Conservation (phyloP, 2,797 vertebrate species). For the Periparus ater region DNA sequence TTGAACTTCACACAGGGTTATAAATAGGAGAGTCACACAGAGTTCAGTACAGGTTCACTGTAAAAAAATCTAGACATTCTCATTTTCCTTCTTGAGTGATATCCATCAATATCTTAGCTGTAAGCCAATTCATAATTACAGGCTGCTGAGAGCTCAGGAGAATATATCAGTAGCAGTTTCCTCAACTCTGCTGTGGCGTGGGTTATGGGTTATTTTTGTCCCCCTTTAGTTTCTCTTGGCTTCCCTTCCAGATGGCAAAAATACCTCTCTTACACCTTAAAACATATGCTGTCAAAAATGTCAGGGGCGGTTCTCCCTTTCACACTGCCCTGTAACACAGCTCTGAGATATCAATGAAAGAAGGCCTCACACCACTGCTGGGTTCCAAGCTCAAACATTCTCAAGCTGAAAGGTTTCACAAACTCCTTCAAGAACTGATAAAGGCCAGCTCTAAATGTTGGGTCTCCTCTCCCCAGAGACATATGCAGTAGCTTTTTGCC, state of each 20-base stretch:
- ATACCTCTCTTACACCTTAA: not conserved
- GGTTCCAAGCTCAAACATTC: not conserved
- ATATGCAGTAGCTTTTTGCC: not conserved
- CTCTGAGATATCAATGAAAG: not conserved
- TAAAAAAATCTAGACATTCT: slow-evolving; percentile 18
- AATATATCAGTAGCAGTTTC: not conserved
- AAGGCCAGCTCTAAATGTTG: not conserved
- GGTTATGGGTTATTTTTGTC: not conserved
- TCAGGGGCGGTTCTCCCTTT: not conserved
- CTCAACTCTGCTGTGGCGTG: not conserved
- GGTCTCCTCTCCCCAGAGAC: not conserved
- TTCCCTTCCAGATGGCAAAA: slow-evolving; percentile 39
- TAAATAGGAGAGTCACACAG: slow-evolving; percentile 48
- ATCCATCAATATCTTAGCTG: slow-evolving; percentile 36
- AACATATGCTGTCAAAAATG: not conserved
- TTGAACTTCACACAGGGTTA: slow-evolving; percentile 43
- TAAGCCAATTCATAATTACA: slow-evolving; percentile 49
- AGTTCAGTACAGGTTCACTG: slow-evolving; percentile 40
- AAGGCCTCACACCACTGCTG: not conserved
- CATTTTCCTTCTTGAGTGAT: slow-evolving; percentile 48
- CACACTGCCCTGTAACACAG: not conserved
- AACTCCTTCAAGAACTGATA: not conserved
- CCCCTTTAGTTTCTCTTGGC: not conserved
- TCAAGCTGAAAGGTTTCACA: not conserved
- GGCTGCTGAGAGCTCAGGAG: slow-evolving; percentile 25